Base-by-base conservation (phyloP, 2,888 invertebrate genomes). In the Megastigmus dorsalis region DNA sequence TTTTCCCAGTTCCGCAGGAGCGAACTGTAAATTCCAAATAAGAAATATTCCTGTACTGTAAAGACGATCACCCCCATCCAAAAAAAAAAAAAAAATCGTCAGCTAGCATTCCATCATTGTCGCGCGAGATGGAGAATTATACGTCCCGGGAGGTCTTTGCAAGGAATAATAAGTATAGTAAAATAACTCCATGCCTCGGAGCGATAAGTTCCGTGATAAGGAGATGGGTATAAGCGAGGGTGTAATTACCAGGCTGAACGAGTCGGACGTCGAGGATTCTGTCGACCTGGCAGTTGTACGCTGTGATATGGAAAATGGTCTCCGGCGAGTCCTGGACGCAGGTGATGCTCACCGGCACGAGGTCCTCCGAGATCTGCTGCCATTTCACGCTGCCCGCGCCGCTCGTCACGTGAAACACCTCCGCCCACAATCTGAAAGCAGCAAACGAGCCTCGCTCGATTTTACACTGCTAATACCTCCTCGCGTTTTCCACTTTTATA, bases 241-340 rank as follows among this genome's bases (percentile, higher is more conserved):
- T 26, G 41, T 43, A 66, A 60, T 89, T 88, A 98, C 98, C 98
- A 89, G 98, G 98, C 89, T 98, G 98, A 74, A 96, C 93, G 88
- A 98, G 95, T 92, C 96, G 94, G 79, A 98, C 97, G 88, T 99
- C 98, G 84, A 98, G 93, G 83, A 99, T 97, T 91, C 98, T 98
- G 90, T 98, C 98, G 87, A 98, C 98, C 89, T 98, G 97, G 85
- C 97, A 96, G 91, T 98, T 98, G 92, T 98, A 98, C 84, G 98
- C 98, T 85, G 98, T 98, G 90, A 98, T 97, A 91, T 98, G 98
- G 90, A 98, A 98, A 89, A 98, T 95, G 89, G 97, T 97, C 90
- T 97, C 97, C 62, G 98, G 97, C 78, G 95, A 95, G 90, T 98
- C 97, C 90, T 97, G 96, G 87, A 98, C 95, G 91, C 98, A 98